Percentiles rank a stretch among this genome's conserved stretches.
These are phyloP conservation scores for Probaryconus sp. DNA, from an alignment of 1,140 invertebrate species.

Conservation along the genomic window DNA sequence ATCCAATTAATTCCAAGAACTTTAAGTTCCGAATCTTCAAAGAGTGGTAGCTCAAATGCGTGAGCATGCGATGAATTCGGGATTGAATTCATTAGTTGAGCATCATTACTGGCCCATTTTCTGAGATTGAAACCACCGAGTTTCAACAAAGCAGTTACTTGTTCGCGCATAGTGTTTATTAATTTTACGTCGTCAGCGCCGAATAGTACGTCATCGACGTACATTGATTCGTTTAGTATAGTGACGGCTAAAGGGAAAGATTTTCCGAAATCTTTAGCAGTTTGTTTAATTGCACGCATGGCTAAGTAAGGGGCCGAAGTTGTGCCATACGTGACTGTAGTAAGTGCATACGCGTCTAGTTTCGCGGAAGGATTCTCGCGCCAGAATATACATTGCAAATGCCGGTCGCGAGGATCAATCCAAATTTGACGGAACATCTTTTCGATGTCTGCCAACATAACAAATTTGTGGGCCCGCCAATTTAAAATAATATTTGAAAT, in stretches of 20 bases:
- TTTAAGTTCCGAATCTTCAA: neutral
- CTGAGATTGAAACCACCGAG: conserved; percentile 2
- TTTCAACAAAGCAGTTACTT: neutral
- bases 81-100: neutral
- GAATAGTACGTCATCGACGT: neutral
- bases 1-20: neutral
- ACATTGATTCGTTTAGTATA: neutral
- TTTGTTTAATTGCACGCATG: neutral
- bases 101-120: conserved; percentile 13
- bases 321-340: conserved; percentile 4
- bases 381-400: conserved; percentile 16
- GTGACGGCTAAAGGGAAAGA: neutral
- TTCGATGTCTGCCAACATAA: conserved; percentile 3
- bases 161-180: neutral
- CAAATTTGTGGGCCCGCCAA: conserved; percentile 3
- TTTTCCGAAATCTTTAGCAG: neutral
- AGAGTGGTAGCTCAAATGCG: neutral
- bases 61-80: neutral
- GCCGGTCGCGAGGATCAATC: neutral
- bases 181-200: neutral
- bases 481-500: conserved; percentile 12
- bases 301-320: conserved; percentile 4
- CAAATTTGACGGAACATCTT: conserved; percentile 12
- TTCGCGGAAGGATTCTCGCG: neutral
- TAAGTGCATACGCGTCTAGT: neutral